Evolutionary conservation across 2,888 invertebrate genomes (phyloP).

Genomic region (Acleris literana): DNA sequence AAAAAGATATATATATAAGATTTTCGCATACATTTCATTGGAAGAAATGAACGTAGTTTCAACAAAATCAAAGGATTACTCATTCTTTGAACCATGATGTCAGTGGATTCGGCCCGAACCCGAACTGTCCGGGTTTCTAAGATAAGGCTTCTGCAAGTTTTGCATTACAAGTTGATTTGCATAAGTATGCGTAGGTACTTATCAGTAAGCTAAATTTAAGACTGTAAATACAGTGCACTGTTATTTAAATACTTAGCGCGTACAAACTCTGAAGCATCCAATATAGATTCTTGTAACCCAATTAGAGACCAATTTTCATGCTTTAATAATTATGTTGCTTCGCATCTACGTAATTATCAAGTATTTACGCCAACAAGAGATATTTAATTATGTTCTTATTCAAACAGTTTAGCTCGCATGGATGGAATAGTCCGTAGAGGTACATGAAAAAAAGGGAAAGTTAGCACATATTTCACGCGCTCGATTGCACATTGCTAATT

Average conservation of each 20-base stretch:
- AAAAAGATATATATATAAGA: no score
- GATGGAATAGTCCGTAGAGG: neutral
- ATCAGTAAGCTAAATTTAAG: no score
- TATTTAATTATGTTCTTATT: slow-evolving; percentile 1
- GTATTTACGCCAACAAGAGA: slow-evolving; percentile 3
- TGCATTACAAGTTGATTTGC: neutral
- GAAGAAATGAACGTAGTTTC: no score
- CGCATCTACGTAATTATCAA: slow-evolving; percentile 6
- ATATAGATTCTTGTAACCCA: slow-evolving; percentile 15
- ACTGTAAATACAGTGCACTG: no score
- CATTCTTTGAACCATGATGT: neutral
- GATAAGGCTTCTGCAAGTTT: neutral
- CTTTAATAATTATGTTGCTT: slow-evolving; percentile 22
- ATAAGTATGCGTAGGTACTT: no score
- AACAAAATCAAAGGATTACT: neutral
- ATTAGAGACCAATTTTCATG: slow-evolving; percentile 25
- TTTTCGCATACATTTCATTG: no score
- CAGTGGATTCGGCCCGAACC: no score
- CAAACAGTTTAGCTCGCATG: slow-evolving; percentile 2
- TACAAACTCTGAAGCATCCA: neutral
- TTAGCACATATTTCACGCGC: slow-evolving; percentile 33
- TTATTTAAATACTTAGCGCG: neutral
- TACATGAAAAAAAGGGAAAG: slow-evolving; percentile 34
- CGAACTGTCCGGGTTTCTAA: no score
- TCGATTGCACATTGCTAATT: slow-evolving; percentile 35